Evolutionary conservation across 2,113 vertebrate species (phyloP), one percentile per base, ranked within the genome.

Genomic region (Mionectes macconnelli): DNA sequence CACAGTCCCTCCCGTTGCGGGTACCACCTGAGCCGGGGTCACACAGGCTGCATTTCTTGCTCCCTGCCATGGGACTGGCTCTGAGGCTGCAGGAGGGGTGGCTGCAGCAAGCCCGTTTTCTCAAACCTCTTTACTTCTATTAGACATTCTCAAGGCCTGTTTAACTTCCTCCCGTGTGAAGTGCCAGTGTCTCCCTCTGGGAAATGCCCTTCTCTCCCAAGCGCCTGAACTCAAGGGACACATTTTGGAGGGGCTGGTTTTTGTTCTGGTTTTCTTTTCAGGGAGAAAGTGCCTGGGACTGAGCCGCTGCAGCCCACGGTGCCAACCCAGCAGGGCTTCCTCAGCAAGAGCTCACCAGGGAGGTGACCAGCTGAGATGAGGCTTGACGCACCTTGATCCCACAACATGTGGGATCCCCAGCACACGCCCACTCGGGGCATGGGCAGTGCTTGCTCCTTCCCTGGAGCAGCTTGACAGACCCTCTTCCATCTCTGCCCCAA

Each of bases 381-480:
- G 39, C 35, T 50, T 39, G 30, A 39, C 30, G 80, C 30, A 74
- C 6, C 33, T 23, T 0, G 0, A 28, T 47, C 14, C 52, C 31
- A 55, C 5, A 2, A 20, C 0, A 0, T 21, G 28, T 35, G 24
- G 24, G 27, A 6, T 24, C 24, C 42, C 14, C 60, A 82, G 40
- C 64, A 40, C 28, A 8, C 0, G 0, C 22, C 4, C 19, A 49
- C 33, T 79, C 14, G 16, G 60, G 47, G 53, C 53, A 68, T 33
- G 50, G 25, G 10, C 66, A 86, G 18, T 0, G 0, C 19, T 57
- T 62, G 9, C n/a, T 70, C 24, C 72, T 68, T 4, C 0, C 30
- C 56, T 76, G 52, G 22, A 60, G 42, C 76, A 69, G 49, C 85
- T 52, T 2, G 3, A 50, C 53, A 60, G 23, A 14, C 33, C 15